Evolutionary conservation across 1,140 invertebrate genomes (phyloP).

Genomic region (Trachymyrmex septentrionalis): DNA sequence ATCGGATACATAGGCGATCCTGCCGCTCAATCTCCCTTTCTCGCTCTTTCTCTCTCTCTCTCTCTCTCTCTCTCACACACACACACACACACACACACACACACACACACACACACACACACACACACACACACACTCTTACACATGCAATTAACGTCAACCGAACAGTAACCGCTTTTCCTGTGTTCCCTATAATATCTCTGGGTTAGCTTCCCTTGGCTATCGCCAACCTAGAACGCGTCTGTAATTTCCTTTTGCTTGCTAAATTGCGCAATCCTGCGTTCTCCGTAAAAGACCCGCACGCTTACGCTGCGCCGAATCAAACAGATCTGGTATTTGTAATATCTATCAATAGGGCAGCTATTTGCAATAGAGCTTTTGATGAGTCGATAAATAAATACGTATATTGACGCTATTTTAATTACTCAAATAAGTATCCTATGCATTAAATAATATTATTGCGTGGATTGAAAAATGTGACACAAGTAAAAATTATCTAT

Average conservation of each 20-base stretch:
- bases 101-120: no score
- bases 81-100: no score
- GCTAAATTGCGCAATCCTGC: constrained; percentile 69
- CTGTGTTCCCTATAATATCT: constrained; percentile 32
- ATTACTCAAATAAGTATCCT: neutral
- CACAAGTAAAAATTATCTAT: no score
- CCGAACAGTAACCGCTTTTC: constrained; percentile 48
- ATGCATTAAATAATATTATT: neutral
- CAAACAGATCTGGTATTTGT: constrained; percentile 32
- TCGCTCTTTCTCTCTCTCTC: neutral
- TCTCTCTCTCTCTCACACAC: no score
- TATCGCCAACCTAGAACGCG: constrained; percentile 43
- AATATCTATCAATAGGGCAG: neutral
- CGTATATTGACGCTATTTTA: neutral
- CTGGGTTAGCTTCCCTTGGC: neutral
- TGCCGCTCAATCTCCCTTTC: neutral
- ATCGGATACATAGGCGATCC: constrained; percentile 17
- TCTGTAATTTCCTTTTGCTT: constrained; percentile 66
- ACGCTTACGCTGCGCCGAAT: constrained; percentile 21
- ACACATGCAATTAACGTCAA: constrained; percentile 28
- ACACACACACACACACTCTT: no score
- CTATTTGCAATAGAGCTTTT: neutral
- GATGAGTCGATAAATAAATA: neutral
- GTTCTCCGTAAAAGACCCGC: constrained; percentile 48
- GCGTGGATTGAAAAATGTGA: no score